Base-by-base conservation (phyloP, 2,888 invertebrate genomes). In the Lithophane leautieri region DNA sequence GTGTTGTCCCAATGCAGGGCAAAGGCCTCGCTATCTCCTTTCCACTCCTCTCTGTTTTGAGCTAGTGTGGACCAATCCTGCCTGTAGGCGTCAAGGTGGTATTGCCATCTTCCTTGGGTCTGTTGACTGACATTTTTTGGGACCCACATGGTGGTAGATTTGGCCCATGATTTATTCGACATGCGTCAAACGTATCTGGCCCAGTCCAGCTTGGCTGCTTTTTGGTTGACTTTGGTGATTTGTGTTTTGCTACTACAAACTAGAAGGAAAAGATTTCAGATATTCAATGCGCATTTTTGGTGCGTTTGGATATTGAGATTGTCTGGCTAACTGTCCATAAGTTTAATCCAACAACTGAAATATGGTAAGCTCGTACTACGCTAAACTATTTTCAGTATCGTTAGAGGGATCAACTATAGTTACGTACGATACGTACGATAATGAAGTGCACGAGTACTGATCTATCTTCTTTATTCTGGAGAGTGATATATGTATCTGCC, bases 321-420 rank as follows among this genome's bases (percentile, higher is more conserved):
- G 40, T 79, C n/a, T 14, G 2, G 44, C 16, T 25, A 52, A 40
- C 52, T 60, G 54, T 73, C 34, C 14, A 61, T 73, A 47, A 63
- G 4, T 50, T 67, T 68, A 75, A 81, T 79, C 50, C 42, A 19
- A n/a, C 22, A n/a, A 6, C 50, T 63, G 62, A 79, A n/a, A 52
- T 81, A 79, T 79, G 69, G 44, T 81, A 54, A 74, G 60, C 81
- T 28, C 11, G 34, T 56, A 52, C 34, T 0, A 56, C 44, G 14
- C 19, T 68, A 19, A 56, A 63, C 79, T 79, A 79, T 79, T 79
- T 81, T 40, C 56, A 81, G 81, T 56, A 16, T 75, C 56, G 81
- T 68, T 76, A 81, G 61, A n/a, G n/a, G 40, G 58, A 79, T 79
- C 42, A 61, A 28, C 28, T 52, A 40, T 52, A n/a, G 34, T n/a